Evolutionary conservation across 2,113 vertebrate species (phyloP).

Genomic region (Noctilio leporinus): DNA sequence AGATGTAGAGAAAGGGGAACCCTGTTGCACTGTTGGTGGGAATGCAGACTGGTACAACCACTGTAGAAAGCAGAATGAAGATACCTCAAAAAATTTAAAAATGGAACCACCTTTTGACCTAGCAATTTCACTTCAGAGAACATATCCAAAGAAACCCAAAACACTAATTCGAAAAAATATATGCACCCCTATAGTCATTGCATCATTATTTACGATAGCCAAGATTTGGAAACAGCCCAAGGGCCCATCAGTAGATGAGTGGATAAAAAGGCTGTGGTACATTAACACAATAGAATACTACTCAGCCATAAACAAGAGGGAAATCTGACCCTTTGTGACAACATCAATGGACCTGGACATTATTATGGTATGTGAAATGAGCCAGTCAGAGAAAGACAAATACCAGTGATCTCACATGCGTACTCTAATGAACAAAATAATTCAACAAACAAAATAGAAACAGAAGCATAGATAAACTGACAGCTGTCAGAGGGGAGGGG

Average conservation of each 20-base stretch:
- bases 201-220: not conserved
- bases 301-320: not conserved
- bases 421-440: not conserved
- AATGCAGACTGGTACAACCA: not conserved
- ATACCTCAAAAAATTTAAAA: not conserved
- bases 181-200: not conserved
- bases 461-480: not conserved
- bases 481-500: not conserved
- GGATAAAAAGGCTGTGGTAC: not conserved
- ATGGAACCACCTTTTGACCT: not conserved
- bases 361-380: not conserved
- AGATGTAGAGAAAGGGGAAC: not conserved
- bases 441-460: not conserved
- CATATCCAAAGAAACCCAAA: not conserved
- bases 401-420: not conserved
- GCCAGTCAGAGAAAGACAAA: not conserved
- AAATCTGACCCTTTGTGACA: not conserved
- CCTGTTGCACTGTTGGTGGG: not conserved
- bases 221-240: not conserved
- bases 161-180: not conserved
- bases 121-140: not conserved
- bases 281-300: not conserved
- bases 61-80: not conserved
- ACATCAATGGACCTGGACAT: not conserved
- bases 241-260: not conserved